Base-by-base conservation (phyloP, 2,797 vertebrate species). In the Paedocypris micromegethes region DNA sequence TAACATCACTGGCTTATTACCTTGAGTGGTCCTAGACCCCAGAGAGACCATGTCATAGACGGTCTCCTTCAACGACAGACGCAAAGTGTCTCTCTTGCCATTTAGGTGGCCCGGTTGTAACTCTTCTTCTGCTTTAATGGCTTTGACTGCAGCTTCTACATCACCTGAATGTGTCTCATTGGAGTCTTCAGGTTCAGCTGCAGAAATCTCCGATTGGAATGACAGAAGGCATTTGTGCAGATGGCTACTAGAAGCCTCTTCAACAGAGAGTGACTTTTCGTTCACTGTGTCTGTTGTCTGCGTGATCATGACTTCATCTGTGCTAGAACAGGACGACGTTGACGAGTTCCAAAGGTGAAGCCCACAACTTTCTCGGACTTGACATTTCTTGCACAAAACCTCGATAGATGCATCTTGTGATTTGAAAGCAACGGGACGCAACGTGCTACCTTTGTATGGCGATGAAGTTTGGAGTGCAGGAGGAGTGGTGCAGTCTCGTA, bases 381-480 rank as follows among this genome's bases (percentile, higher is more conserved):
- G 75, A 73, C 89, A 92, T 46, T 85, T 84, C 77, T 86, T 87
- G 71, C 90, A 92, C 59, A 89, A 78, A 65, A 79, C 70, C 58
- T 87, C 84, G 58, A 83, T 83, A 5, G 76, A 72, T n/a, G 52
- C 3, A 46, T 86, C 80, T 6, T 78, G 72, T 46, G 83, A 68
- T 51, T 58, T 9, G 67, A 51, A 49, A 56, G 75, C 61, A 46
- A 60, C 76, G 41, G 86, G 80, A 45, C 69, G 77, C 4, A 81
- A 75, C 47, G 77, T 73, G 73, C 83, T 86, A 74, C 85, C 87
- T 84, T 91, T 96, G 80, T 97, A 97, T 0, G 96, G 96, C 57
- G 96, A 98, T 45, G 96, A 98, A 2, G 96, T 98, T 82, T 98
- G 96, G 69, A 97, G 69, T 9, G 93, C 96, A 0, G 92, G 89